Base-by-base conservation (phyloP, 2,113 vertebrate genomes). In the Leptobrachium leishanense region DNA sequence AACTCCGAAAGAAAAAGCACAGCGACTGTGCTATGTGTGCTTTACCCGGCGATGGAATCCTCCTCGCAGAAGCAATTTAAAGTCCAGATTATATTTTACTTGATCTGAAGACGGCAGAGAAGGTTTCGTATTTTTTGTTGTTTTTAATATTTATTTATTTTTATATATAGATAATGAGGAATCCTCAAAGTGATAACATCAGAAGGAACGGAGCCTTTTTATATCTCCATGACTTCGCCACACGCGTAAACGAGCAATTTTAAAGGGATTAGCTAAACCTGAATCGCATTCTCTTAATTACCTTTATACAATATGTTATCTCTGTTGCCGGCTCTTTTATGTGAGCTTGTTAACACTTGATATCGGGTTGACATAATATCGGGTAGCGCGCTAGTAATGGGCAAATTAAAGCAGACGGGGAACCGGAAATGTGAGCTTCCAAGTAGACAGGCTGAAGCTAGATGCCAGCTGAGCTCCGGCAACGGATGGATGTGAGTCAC, bases 1-100 rank as follows among this genome's bases (percentile, higher is more conserved):
- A 6, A 59, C 3, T 12, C 10, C 10, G 3, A 43, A 54, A 3
- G 42, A 10, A 12, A n/a, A 13, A 62, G 50, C n/a, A 9, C 11
- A 40, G 39, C 40, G 53, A 72, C 8, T 12, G n/a, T 11, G 43
- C 46, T 75, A 75, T 54, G 42, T 67, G 67, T 75, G 46, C 11
- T 31, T 7, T 46, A 11, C 55, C 9, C n/a, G 12, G 41, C 72
- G 43, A 59, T 59, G 13, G 9, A 12, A 12, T 59, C 9, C 9
- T 59, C 6, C 3, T 12, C 55, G 11, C 13, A 59, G 3, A 59
- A 15, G 55, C 13, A 59, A 59, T 59, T 59, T 59, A 59, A 31
- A 59, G 3, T 15, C 11, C 55, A 59, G 55, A 59, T 59, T 59
- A 59, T 59, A 3, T 59, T 31, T 1, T 59, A 4, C 55, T 59